Base-by-base conservation (phyloP, 2,888 invertebrate species). In the Plagiodera versicolora region DNA sequence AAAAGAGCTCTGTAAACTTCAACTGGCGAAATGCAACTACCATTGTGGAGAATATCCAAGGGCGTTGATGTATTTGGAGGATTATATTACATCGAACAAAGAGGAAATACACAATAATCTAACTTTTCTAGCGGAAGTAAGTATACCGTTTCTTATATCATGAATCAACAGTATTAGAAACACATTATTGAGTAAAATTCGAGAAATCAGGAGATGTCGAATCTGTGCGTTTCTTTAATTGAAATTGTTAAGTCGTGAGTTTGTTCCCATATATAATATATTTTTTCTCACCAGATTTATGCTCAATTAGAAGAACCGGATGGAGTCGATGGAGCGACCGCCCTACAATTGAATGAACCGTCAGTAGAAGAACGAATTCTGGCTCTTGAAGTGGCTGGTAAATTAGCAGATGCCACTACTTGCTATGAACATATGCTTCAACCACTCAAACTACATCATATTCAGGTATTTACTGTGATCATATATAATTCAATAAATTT, bases 241-340 rank as follows among this genome's bases (percentile, higher is more conserved):
- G n/a, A n/a, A n/a, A n/a, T n/a, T n/a, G n/a, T n/a, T n/a, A n/a
- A n/a, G n/a, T n/a, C n/a, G n/a, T n/a, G n/a, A n/a, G n/a, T n/a
- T n/a, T n/a, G n/a, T n/a, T n/a, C n/a, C n/a, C n/a, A n/a, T n/a
- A n/a, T n/a, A n/a, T n/a, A n/a, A n/a, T n/a, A n/a, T 6, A 35
- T 45, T 52, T 6, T 49, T 44, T 48, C 60, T 49, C 69, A 71
- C 32, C 63, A 93, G 82, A 89, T 97, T 70, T 96, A 96, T 77
- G 91, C 92, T 0, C 85, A 91, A 62, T 78, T 98, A 64, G 91
- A 94, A 77, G 96, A 98, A 77, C 88, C 94, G 0, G 97, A 98
- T 79, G 92, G 94, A 9, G 91, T 97, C 0, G 88, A 91, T 66
- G 96, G 90, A 8, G 87, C 91, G 8, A 84, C 89, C 53, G 89